Evolutionary conservation across 1,140 invertebrate species (phyloP).

Genomic region (Penaeus japonicus): DNA sequence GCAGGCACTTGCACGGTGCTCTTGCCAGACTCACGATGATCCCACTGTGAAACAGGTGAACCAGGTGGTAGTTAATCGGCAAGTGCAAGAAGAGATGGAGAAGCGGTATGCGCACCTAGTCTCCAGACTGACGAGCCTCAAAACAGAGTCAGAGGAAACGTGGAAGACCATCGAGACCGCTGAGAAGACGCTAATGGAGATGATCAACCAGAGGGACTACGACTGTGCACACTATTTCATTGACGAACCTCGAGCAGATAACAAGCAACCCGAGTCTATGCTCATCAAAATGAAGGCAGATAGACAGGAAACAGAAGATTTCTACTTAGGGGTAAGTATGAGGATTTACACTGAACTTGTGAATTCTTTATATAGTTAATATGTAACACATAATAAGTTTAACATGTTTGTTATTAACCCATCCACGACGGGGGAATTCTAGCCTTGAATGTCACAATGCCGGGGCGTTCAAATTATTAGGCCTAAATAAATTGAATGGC

Average conservation of each 20-base stretch:
- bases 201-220: slow-evolving; percentile 82
- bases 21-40: slow-evolving; percentile 31
- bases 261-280: slow-evolving; percentile 69
- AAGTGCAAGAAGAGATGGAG: slow-evolving; percentile 81
- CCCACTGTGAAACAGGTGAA: slow-evolving; percentile 43
- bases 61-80: slow-evolving; percentile 57
- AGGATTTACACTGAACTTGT: too few species aligned
- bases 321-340: slow-evolving; percentile 78
- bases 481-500: too few species aligned
- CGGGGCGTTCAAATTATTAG: too few species aligned
- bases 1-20: too few species aligned
- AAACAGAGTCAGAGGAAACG: slow-evolving; percentile 91
- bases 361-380: too few species aligned
- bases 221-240: slow-evolving; percentile 77
- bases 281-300: slow-evolving; percentile 77
- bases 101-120: slow-evolving; percentile 81
- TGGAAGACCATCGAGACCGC: slow-evolving; percentile 96
- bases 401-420: too few species aligned
- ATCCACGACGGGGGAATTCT: too few species aligned
- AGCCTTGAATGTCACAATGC: too few species aligned
- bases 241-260: slow-evolving; percentile 68
- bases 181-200: slow-evolving; percentile 84
- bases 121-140: slow-evolving; percentile 78
- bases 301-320: slow-evolving; percentile 86
- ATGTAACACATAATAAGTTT: too few species aligned